Evolutionary conservation across 2,113 vertebrate species (phyloP).

Genomic region (Saguinus imperator): DNA sequence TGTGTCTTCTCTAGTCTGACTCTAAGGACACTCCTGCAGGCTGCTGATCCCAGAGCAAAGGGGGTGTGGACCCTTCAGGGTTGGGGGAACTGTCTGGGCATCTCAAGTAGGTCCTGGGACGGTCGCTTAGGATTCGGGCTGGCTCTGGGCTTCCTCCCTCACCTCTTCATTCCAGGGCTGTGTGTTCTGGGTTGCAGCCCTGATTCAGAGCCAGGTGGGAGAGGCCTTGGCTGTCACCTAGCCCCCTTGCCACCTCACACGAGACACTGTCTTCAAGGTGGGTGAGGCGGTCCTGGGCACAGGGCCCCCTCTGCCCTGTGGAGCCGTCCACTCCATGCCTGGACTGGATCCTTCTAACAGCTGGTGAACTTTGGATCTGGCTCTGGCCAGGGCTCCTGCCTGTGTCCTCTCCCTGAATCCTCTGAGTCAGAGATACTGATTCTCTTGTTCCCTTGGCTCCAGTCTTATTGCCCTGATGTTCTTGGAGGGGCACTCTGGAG

Average conservation of each 20-base stretch:
- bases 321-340: not conserved
- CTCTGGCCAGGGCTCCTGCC: not conserved
- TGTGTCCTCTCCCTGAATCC: not conserved
- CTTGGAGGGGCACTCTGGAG: not conserved
- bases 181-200: not conserved
- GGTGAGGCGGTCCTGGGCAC: not conserved
- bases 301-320: not conserved
- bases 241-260: not conserved
- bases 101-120: not conserved
- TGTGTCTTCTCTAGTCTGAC: accelerated
- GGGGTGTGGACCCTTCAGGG: not conserved
- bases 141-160: not conserved
- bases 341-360: not conserved
- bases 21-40: accelerated
- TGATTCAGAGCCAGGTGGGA: not conserved
- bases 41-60: not conserved
- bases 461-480: not conserved
- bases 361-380: not conserved
- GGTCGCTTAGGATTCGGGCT: not conserved
- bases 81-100: accelerated
- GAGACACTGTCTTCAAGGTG: too few species aligned
- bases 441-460: not conserved
- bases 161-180: not conserved
- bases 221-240: not conserved
- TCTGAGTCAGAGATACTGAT: not conserved